These are phyloP conservation scores for Anguilla japonica DNA, from an alignment of 2,113 vertebrate species.

Conservation along the genomic window DNA sequence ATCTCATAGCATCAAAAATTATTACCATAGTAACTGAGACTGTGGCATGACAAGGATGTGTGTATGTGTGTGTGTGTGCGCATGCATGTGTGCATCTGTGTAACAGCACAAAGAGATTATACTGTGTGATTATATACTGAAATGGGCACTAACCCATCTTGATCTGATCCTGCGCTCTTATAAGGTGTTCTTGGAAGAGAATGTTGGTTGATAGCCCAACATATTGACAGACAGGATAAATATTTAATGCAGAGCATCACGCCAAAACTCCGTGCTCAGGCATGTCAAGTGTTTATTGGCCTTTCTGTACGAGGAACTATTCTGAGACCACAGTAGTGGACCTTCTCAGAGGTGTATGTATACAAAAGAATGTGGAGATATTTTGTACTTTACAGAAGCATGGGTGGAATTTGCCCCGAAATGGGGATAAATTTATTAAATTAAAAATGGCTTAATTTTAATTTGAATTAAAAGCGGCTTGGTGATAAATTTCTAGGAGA, in stretches of 20 bases:
- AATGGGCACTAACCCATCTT: neutral
- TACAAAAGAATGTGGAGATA: neutral
- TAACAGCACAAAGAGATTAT: neutral
- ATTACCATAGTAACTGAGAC: neutral
- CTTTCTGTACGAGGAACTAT: neutral
- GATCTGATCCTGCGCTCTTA: neutral
- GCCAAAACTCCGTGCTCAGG: neutral
- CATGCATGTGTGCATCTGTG: neutral
- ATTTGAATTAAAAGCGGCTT: too few species aligned
- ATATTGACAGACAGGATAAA: neutral
- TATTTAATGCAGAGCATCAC: neutral
- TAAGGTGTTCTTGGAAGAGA: neutral
- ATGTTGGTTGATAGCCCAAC: neutral
- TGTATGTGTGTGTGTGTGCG: neutral
- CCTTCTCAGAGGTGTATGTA: neutral
- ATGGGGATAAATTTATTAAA: neutral
- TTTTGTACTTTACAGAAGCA: neutral
- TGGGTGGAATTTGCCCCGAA: neutral
- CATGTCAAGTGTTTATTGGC: neutral
- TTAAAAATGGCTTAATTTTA: neutral
- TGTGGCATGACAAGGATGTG: neutral
- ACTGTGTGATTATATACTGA: neutral
- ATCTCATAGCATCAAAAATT: neutral
- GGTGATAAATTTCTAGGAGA: neutral
- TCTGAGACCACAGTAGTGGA: neutral